phyloP scores from a whole-genome alignment of 1,140 invertebrate genomes.

The Euwallacea similis region DNA sequence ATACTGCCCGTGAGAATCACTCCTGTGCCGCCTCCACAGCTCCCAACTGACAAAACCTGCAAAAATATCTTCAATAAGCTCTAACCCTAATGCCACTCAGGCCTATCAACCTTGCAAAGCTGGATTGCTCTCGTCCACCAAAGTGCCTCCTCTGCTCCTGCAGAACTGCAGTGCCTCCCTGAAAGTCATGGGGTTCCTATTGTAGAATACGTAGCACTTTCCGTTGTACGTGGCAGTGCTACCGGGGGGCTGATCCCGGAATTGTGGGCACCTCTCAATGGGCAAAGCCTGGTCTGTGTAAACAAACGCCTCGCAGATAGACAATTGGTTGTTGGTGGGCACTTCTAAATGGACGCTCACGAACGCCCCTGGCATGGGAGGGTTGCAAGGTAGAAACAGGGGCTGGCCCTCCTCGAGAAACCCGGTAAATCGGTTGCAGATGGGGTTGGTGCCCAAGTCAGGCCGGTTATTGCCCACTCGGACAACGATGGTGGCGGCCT shows the following conservation, averaged over 20 bases:
- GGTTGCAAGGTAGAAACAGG: constrained; percentile 89
- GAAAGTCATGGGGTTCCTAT: constrained; percentile 81
- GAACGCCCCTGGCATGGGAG: constrained; percentile 93
- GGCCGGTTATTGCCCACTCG: constrained; percentile 93
- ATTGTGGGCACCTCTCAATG: constrained; percentile 90
- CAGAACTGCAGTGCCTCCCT: constrained; percentile 81
- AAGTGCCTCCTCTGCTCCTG: constrained; percentile 71
- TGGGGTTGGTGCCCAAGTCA: constrained; percentile 87
- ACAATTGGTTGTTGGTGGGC: constrained; percentile 69
- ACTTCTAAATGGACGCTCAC: constrained; percentile 89
- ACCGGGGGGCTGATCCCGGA: constrained; percentile 88
- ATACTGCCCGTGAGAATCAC: constrained; percentile 88
- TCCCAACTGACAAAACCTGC: constrained; percentile 88
- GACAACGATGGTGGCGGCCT: constrained; percentile 84
- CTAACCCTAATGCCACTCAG: not conserved
- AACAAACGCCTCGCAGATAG: constrained; percentile 94
- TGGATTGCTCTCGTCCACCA: constrained; percentile 92
- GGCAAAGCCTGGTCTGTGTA: constrained; percentile 94
- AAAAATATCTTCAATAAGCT: not conserved
- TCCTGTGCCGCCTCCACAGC: constrained; percentile 85
- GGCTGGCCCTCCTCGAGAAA: constrained; percentile 87
- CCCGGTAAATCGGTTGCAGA: constrained; percentile 88
- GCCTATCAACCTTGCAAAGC: constrained; percentile 70
- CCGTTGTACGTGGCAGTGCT: constrained; percentile 93
- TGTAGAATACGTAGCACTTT: constrained; percentile 96